phyloP scores from a whole-genome alignment of 2,113 vertebrate species.

The Motacilla tschutschensis region DNA sequence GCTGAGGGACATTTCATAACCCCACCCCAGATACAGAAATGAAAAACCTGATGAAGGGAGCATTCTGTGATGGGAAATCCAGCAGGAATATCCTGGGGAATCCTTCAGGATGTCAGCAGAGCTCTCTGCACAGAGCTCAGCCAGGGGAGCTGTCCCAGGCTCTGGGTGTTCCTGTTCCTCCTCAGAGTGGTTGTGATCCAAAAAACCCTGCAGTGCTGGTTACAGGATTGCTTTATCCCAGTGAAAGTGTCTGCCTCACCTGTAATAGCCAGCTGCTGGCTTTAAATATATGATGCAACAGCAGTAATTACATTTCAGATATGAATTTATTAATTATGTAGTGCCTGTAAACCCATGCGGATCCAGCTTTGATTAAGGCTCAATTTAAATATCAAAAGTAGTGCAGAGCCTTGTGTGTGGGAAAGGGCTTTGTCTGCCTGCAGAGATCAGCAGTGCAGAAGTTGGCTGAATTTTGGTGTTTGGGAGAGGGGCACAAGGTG shows the following conservation, averaged over 20 bases:
- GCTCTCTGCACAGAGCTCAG: neutral
- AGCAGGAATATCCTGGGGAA: neutral
- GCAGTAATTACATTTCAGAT: neutral
- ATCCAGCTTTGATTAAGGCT: neutral
- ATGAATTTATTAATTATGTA: neutral
- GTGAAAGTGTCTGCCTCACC: neutral
- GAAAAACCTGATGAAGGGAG: neutral
- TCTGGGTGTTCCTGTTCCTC: neutral
- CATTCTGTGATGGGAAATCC: rapidly evolving
- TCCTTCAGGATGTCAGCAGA: rapidly evolving
- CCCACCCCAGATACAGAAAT: rapidly evolving
- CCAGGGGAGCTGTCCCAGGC: rapidly evolving
- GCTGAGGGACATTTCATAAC: neutral
- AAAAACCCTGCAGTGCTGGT: neutral
- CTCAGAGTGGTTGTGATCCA: neutral
- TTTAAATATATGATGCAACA: neutral
- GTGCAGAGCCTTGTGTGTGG: neutral
- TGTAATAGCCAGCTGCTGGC: neutral
- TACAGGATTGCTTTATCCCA: neutral
- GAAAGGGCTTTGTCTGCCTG: neutral
- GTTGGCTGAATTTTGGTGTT: neutral
- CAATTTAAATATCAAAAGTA: neutral
- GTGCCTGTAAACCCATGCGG: neutral
- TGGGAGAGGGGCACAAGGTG: neutral
- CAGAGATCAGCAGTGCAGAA: neutral